These are phyloP conservation scores for Pseudachorutes palmiensis DNA, from an alignment of 1,140 invertebrate species.

Conservation along the genomic window DNA sequence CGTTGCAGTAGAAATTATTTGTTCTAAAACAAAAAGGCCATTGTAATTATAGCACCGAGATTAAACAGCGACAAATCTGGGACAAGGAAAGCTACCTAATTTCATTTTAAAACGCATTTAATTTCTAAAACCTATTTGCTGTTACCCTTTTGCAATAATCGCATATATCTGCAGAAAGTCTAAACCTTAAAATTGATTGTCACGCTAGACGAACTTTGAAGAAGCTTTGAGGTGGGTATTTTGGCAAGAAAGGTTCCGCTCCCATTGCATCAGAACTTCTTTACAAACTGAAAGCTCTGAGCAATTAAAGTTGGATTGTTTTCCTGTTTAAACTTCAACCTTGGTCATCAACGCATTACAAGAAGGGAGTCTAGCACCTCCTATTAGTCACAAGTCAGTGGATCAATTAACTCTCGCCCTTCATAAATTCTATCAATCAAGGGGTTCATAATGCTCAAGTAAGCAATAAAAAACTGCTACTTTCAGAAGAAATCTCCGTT, in stretches of 20 bases:
- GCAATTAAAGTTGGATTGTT: not conserved
- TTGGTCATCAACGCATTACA: not conserved
- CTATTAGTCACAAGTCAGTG: conserved; percentile 22
- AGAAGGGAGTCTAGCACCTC: not conserved
- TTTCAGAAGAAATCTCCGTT: not conserved
- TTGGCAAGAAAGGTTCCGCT: conserved; percentile 28
- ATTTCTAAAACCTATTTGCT: too few relatives aligned
- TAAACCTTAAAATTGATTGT: not conserved
- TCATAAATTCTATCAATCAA: too few relatives aligned
- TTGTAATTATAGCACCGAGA: not conserved
- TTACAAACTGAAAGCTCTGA: not conserved
- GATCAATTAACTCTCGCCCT: conserved; percentile 15
- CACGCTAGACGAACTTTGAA: not conserved
- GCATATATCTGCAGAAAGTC: too few relatives aligned
- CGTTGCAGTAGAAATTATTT: not conserved
- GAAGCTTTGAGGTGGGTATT: not conserved
- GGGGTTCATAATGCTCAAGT: too few relatives aligned
- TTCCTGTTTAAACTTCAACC: not conserved
- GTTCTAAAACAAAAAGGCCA: not conserved
- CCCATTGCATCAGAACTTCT: conserved; percentile 17
- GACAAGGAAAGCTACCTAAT: too few relatives aligned
- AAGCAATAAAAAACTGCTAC: too few relatives aligned
- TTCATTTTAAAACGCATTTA: too few relatives aligned
- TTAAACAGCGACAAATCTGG: too few relatives aligned
- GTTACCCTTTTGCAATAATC: too few relatives aligned